Percentiles rank a stretch among this genome's conserved stretches.
Evolutionary conservation across 2,797 vertebrate species (phyloP).

Genomic region (Peromyscus aztecus): DNA sequence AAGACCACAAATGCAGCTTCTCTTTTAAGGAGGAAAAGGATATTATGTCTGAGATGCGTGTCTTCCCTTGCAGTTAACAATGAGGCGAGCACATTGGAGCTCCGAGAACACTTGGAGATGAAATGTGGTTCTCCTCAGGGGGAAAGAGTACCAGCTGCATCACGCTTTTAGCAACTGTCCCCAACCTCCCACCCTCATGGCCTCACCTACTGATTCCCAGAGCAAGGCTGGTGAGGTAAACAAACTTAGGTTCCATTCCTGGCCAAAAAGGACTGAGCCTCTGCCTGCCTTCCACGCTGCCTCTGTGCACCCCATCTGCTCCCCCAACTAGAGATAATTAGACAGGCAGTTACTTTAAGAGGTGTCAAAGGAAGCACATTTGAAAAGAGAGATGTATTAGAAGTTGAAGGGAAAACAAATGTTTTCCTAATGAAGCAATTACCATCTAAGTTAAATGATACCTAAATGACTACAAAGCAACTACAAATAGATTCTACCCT

Average conservation of each 20-base stretch:
- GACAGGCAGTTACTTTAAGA: constrained; percentile 64
- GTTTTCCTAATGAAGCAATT: constrained; percentile 82
- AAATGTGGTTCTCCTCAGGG: constrained; percentile 64
- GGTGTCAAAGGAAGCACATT: constrained; percentile 70
- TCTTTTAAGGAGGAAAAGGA: neutral
- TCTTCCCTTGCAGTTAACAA: constrained; percentile 32
- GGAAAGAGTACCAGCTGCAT: constrained; percentile 74
- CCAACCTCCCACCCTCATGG: constrained; percentile 63
- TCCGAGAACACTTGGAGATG: constrained; percentile 65
- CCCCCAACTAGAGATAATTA: constrained; percentile 46
- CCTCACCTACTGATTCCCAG: constrained; percentile 71
- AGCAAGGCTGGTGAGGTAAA: constrained; percentile 68
- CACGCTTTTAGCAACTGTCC: constrained; percentile 71
- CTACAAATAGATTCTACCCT: constrained; percentile 75
- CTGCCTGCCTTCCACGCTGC: neutral
- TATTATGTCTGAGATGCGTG: neutral
- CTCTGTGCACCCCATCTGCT: neutral
- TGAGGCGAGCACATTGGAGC: constrained; percentile 39
- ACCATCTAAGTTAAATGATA: constrained; percentile 71
- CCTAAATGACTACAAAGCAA: constrained; percentile 42
- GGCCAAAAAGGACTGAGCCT: neutral
- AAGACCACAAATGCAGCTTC: neutral
- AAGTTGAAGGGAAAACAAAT: constrained; percentile 74
- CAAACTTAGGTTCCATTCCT: constrained; percentile 57
- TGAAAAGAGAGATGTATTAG: constrained; percentile 66